Evolutionary conservation across 2,888 invertebrate species (phyloP).

Genomic region (Hermodice carunculata): DNA sequence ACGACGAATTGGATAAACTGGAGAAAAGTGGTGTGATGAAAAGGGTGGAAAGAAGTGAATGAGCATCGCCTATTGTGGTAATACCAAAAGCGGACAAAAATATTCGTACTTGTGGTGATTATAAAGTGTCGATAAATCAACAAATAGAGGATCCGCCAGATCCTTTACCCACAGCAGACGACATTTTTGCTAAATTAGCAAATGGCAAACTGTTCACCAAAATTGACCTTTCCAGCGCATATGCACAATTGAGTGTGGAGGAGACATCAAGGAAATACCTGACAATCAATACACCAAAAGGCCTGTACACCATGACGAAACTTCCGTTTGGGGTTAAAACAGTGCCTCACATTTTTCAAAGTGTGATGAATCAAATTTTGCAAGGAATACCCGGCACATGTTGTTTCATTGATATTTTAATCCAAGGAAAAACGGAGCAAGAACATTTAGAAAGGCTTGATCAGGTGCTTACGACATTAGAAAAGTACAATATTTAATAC

Average conservation of each 20-base stretch:
- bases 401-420: neutral
- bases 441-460: neutral
- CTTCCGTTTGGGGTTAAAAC: neutral
- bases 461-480: neutral
- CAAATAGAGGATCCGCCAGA: neutral
- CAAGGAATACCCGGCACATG: neutral
- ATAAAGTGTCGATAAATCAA: neutral
- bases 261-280: neutral
- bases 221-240: neutral
- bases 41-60: no score
- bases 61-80: no score
- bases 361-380: neutral
- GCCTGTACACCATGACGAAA: neutral
- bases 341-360: neutral
- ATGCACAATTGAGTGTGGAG: neutral
- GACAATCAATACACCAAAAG: conserved; percentile 5
- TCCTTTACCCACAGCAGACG: neutral
- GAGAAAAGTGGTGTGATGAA: no score
- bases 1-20: no score
- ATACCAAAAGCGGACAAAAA: no score
- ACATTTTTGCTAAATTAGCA: neutral
- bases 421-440: no score
- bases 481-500: neutral
- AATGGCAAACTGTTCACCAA: neutral
- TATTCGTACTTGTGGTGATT: no score